phyloP scores from a whole-genome alignment of 2,797 vertebrate species.

The Cuniculus paca region DNA sequence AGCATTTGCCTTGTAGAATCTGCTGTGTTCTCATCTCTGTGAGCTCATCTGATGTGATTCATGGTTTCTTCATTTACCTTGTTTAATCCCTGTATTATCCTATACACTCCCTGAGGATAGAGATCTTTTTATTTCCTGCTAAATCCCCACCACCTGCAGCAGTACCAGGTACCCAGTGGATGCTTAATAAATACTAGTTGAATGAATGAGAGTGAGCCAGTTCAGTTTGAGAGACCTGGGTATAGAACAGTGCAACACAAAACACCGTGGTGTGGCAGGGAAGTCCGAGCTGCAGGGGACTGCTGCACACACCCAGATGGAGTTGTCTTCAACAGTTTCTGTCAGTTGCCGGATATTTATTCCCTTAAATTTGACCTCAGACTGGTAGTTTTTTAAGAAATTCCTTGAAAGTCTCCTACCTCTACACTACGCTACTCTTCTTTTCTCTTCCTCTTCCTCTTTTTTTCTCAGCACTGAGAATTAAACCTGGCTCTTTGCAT shows the following conservation, averaged over 20 bases:
- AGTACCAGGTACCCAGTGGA: background rate
- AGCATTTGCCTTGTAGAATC: background rate
- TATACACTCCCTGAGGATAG: background rate
- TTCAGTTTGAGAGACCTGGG: background rate
- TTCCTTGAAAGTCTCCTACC: background rate
- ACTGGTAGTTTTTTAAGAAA: background rate
- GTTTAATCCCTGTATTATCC: background rate
- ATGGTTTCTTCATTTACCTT: background rate
- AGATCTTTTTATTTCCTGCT: background rate
- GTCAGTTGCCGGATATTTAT: background rate
- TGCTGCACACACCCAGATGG: background rate
- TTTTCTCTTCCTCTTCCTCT: too few relatives aligned
- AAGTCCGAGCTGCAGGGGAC: background rate
- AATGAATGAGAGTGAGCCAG: background rate
- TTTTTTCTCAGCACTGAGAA: background rate
- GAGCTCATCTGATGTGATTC: background rate
- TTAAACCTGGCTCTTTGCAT: background rate
- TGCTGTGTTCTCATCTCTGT: background rate
- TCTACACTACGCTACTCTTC: too few relatives aligned
- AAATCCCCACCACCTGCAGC: rapidly evolving
- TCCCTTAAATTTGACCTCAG: background rate
- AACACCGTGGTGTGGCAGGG: background rate
- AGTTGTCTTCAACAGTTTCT: background rate
- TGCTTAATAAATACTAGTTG: background rate
- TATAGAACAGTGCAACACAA: background rate